These are phyloP conservation scores for Sanderia malayensis DNA, from an alignment of 30 jellyfish, hydroid and myxozoan genomes.

Conservation along the genomic window DNA sequence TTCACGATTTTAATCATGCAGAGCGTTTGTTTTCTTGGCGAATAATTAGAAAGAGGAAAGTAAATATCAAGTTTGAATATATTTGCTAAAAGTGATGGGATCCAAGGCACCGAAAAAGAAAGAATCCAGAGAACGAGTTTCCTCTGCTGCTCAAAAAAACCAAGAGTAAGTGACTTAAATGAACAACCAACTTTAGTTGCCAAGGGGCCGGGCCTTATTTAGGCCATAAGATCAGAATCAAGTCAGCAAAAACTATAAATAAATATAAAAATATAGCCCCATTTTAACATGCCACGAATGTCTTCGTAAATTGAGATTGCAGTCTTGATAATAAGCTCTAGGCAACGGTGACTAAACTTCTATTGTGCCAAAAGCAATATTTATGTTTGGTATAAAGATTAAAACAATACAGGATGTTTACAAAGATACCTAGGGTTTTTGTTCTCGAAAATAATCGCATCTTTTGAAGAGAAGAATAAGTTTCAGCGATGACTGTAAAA, in stretches of 20 bases:
- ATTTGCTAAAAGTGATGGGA: conserved; percentile 31
- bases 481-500: no score
- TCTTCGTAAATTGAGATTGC: no score
- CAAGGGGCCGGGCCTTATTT: no score
- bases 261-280: no score
- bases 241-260: no score
- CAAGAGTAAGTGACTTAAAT: conserved; percentile 46
- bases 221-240: no score
- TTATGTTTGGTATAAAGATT: not conserved
- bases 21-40: not conserved
- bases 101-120: conserved; percentile 87
- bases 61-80: not conserved
- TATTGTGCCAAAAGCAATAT: not conserved
- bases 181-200: no score
- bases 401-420: not conserved
- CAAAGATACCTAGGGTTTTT: no score
- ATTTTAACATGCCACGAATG: no score
- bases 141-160: conserved; percentile 60
- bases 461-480: no score
- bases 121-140: conserved; percentile 77
- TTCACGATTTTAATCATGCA: not conserved
- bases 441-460: no score
- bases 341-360: not conserved
- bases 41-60: not conserved
- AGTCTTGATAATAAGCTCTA: not conserved